A percentile compares a stretch with the other conserved stretches of the same genome.
Conservation (phyloP, 2,113 vertebrate species). For the Pavo muticus region DNA sequence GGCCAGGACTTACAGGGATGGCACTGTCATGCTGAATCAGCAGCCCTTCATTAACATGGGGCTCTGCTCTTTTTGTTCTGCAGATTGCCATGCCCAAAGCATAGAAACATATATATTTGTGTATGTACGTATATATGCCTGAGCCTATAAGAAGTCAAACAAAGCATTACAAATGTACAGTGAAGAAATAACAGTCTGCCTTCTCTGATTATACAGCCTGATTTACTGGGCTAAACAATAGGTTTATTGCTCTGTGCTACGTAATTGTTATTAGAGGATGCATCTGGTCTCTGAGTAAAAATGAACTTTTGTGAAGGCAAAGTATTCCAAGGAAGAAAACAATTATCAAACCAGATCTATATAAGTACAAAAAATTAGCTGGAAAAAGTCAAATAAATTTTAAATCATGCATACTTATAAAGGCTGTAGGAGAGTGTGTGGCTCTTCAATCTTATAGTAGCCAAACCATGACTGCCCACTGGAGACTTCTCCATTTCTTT, state of each 20-base stretch:
- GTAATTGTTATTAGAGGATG: constrained; percentile 14
- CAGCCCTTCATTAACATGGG: not conserved
- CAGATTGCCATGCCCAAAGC: not conserved
- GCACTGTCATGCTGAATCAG: not conserved
- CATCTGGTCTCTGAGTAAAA: not conserved
- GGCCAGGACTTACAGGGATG: not conserved
- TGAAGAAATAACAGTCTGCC: constrained; percentile 4
- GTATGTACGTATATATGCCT: accelerated
- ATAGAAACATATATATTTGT: not conserved
- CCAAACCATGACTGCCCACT: not conserved
- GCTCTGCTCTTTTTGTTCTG: not conserved
- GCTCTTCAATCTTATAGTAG: not conserved
- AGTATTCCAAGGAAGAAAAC: not conserved
- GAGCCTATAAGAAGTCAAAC: not conserved
- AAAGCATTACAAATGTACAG: constrained; percentile 2
- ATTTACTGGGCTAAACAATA: constrained; percentile 38
- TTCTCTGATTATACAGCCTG: constrained; percentile 36
- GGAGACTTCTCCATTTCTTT: not conserved
- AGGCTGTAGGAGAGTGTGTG: not conserved
- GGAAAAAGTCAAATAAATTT: constrained; percentile 5
- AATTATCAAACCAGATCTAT: not conserved
- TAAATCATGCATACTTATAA: not conserved
- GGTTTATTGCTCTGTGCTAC: not conserved
- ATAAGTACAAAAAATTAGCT: not conserved
- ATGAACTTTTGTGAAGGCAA: not conserved